These are phyloP conservation scores for Agonopterix subpropinquella DNA, from an alignment of 2,888 invertebrate species.

Conservation along the genomic window DNA sequence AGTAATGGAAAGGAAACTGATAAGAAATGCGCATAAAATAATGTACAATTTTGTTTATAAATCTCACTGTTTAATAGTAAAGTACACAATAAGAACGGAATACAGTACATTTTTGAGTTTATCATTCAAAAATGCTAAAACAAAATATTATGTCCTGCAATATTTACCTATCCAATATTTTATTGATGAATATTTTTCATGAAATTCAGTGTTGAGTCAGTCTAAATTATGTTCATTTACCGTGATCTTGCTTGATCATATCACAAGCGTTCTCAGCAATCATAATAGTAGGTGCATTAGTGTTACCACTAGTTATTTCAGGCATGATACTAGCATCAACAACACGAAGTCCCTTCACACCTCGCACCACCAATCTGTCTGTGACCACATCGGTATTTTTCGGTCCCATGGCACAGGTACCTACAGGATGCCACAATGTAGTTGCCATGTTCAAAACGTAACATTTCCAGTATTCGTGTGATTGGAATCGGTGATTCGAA, in stretches of 20 bases:
- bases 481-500: conserved; percentile 16
- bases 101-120: too few species aligned
- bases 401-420: conserved; percentile 46
- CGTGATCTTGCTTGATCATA: conserved; percentile 62
- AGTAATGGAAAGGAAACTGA: too few species aligned
- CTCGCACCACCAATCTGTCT: conserved; percentile 54
- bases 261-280: conserved; percentile 78
- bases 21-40: too few species aligned
- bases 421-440: conserved; percentile 73
- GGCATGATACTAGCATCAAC: conserved; percentile 81
- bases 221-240: not conserved
- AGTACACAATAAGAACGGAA: too few species aligned
- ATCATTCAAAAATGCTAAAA: too few species aligned
- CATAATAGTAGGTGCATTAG: conserved; percentile 77
- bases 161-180: too few species aligned
- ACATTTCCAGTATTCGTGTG: conserved; percentile 41
- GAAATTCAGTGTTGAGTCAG: too few species aligned
- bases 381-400: conserved; percentile 34
- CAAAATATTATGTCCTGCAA: too few species aligned
- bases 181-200: too few species aligned
- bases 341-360: conserved; percentile 72
- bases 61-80: too few species aligned
- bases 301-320: conserved; percentile 74
- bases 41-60: too few species aligned
- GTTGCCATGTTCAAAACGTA: conserved; percentile 50